Evolutionary conservation across 2,888 invertebrate genomes (phyloP), one percentile per base, ranked within the genome.

Genomic region (Eutolmus rufibarbis): DNA sequence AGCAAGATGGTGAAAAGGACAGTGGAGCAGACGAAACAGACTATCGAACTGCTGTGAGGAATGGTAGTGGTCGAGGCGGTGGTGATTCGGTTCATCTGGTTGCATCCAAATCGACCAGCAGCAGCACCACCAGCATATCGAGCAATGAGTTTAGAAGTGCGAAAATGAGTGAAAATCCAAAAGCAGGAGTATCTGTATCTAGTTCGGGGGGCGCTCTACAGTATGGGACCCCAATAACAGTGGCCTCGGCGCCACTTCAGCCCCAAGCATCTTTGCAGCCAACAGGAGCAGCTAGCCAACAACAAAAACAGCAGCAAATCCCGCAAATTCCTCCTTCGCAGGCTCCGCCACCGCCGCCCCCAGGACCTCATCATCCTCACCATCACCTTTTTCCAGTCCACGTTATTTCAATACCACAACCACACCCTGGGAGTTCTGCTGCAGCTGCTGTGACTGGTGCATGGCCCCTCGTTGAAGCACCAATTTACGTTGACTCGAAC

Each of bases 401-500:
- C 91, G 92, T 93, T 90, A 91, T 92, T 90, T 92, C 92, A 89
- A 90, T 92, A 90, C 91, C 92, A 90, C 90, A 91, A 89, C 91
- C 91, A 90, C 91, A 90, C 90, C 90, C 89, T 89, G 89, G 88
- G 87, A 92, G 92, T 90, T 92, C 92, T 90, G 90, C 90, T 87
- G 91, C 92, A 90, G 92, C 92, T 90, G 93, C 93, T 92, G 90
- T 90, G 88, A 90, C 90, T 88, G 90, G 91, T 88, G 91, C 91
- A 89, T 93, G 92, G 91, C 92, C 93, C 88, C 90, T 93, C 87
- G 92, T 93, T 88, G 94, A 94, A 88, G 93, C 94, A 57, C 94
- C 94, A 88, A 94, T 95, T 91, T 94, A 94, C 91, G 94, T 95
- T 90, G 94, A 94, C 85, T 93, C 94, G 86, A 94, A 94, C 89